Conservation (phyloP, 1,140 invertebrate genomes). For the Drosophila parabipectinata region DNA sequence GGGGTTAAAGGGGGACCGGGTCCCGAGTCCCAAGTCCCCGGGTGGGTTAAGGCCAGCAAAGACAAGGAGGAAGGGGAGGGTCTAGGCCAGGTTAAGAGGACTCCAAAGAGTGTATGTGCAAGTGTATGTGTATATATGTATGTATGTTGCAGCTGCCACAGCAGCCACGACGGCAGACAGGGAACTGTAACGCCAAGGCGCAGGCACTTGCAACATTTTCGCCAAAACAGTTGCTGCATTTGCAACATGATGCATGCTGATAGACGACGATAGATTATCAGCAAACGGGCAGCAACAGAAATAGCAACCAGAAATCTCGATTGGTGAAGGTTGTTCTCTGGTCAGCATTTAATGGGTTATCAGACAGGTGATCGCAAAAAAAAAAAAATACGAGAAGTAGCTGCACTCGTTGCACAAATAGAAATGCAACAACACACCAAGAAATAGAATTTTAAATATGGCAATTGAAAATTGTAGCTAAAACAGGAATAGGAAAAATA, state of each 20-base stretch:
- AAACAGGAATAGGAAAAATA: no score
- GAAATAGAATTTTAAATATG: not conserved
- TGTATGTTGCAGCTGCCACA: conserved; percentile 46
- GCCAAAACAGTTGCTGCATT: conserved; percentile 48
- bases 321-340: conserved; percentile 42
- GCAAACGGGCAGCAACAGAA: conserved; percentile 16
- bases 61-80: not conserved
- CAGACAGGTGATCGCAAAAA: conserved; percentile 33
- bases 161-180: conserved; percentile 11
- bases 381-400: not conserved
- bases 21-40: not conserved
- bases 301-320: conserved; percentile 14
- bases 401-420: not conserved
- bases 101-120: not conserved
- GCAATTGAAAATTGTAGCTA: not conserved
- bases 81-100: conserved; percentile 1
- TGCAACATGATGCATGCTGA: conserved; percentile 76
- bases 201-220: conserved; percentile 47
- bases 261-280: conserved; percentile 80
- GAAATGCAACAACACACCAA: not conserved
- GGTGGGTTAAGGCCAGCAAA: conserved; percentile 5
- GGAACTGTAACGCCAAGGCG: conserved; percentile 66
- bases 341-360: conserved; percentile 43
- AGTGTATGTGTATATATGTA: not conserved
- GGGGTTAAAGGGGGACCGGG: not conserved